Base-by-base conservation (phyloP, 2,113 vertebrate genomes). In the Tautogolabrus adspersus region DNA sequence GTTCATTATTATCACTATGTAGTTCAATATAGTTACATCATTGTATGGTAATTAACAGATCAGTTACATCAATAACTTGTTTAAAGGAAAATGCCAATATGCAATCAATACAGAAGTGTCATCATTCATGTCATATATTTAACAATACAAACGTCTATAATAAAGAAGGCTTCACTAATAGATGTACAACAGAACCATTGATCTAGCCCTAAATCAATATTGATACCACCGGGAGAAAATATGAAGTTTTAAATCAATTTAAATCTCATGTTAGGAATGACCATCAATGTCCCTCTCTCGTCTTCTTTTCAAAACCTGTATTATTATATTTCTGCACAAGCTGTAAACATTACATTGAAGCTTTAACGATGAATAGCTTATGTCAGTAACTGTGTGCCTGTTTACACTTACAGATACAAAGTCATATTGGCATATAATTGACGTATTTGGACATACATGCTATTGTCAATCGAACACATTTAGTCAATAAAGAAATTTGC, bases 121-220 rank as follows among this genome's bases (percentile, higher is more conserved):
- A 49, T 49, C 16, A 49, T 49, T 49, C 5, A 18, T 49, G 47
- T 49, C 46, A 49, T 16, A 16, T 49, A 18, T 15, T 49, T 13
- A 49, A 49, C 19, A 47, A 16, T 47, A 47, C 46, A 49, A 19
- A 6, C 47, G 18, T 47, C 15, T 49, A 3, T 47, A 47, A 47
- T 19, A 1, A 49, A 49, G 47, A 18, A 49, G 47, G 18, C 5
- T 16, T 16, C 47, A 49, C 18, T 52, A 52, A 71, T 51, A 51
- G 16, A 70, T 68, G 37, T 30, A 5, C 8, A 59, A 19, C 56
- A 51, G 3, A 56, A 82, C n/a, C 55, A 83, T 65, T 26, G 55
- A 75, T 62, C 15, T 23, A 56, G 11, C n/a, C 42, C 52, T 21
- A 13, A 68, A 68, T 84, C 77, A 37, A 72, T 80, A 47, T 5